Evolutionary conservation across 2,113 vertebrate genomes (phyloP), one percentile per base, ranked within the genome.

Genomic region (Sebastes schlegelii): DNA sequence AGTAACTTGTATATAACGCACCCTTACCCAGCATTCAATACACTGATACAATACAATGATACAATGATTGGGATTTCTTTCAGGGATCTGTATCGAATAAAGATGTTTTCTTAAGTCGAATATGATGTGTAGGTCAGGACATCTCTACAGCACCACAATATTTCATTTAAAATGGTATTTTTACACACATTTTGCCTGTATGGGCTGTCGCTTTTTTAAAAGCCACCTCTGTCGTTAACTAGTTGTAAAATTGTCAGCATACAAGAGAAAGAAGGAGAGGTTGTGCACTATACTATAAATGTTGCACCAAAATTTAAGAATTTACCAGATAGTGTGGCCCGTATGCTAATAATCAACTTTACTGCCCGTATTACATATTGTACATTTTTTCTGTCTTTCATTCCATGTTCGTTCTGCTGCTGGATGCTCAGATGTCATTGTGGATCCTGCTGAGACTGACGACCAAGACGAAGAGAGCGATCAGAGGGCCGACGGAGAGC

Each of bases 391-490:
- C 26, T 68, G 1, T 62, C 10, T 54, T 68, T 21, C 6, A 5
- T 61, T 54, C 16, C 34, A 19, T 58, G 14, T 67, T 6, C 0
- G 3, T 64, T 8, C 3, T 52, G 8, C 8, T 68, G 58, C 19
- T 60, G 19, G 49, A 69, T 70, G 1, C 8, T 9, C 81, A 93
- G 92, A 87, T 57, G 19, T 80, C 12, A 12, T 87, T 0, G 10
- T 40, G 12, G 93, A 95, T 90, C 91, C 92, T 88, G 92, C 89
- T 90, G 94, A 96, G 93, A 95, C 92, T 86, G 94, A 95, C 92
- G 93, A 86, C 91, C 93, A 95, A 84, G 92, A 96, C 80, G 96
- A 97, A 85, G 95, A 96, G 86, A 94, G 94, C 58, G 94, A 91
- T 83, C 94, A 95, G 91, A 95, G 88, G 91, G 88, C 94, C 77